phyloP scores from a whole-genome alignment of 2,797 vertebrate species.

The Microcaecilia unicolor region DNA sequence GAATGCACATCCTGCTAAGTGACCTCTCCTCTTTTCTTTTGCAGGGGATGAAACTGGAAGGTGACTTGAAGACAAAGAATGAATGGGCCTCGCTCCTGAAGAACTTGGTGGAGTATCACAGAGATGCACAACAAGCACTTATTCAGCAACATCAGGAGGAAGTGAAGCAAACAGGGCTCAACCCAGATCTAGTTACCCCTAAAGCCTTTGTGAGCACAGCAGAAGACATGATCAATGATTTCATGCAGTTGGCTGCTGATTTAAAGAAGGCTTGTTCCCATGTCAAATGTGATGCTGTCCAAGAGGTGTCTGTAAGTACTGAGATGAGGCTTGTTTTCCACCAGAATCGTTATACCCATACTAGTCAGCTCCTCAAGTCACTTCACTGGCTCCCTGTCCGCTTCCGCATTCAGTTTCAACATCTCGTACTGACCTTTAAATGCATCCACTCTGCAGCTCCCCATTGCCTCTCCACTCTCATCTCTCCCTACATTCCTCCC shows the following conservation, averaged over 20 bases:
- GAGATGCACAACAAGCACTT: neutral
- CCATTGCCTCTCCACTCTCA: no score
- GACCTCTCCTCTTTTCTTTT: accelerated
- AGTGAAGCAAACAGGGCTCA: neutral
- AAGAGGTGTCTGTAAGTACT: constrained; percentile 13
- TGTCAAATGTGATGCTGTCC: neutral
- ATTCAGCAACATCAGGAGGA: constrained; percentile 18
- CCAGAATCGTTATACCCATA: no score
- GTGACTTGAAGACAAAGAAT: neutral
- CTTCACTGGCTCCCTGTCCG: no score
- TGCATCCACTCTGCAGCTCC: no score
- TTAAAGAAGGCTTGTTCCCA: neutral
- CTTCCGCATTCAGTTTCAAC: no score
- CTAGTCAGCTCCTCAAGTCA: no score
- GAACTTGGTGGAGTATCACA: constrained; percentile 12
- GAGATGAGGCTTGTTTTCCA: no score
- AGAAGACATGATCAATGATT: constrained; percentile 1
- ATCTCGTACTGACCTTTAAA: no score
- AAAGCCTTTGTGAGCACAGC: neutral
- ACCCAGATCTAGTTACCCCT: neutral
- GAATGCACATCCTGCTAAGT: no score
- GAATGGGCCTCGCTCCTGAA: neutral
- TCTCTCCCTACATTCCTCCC: no score
- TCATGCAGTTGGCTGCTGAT: neutral
- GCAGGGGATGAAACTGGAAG: neutral